A percentile compares a stretch with the other conserved stretches of the same genome.
phyloP scores from a whole-genome alignment of 2,888 invertebrate genomes.

The Mimas tiliae region DNA sequence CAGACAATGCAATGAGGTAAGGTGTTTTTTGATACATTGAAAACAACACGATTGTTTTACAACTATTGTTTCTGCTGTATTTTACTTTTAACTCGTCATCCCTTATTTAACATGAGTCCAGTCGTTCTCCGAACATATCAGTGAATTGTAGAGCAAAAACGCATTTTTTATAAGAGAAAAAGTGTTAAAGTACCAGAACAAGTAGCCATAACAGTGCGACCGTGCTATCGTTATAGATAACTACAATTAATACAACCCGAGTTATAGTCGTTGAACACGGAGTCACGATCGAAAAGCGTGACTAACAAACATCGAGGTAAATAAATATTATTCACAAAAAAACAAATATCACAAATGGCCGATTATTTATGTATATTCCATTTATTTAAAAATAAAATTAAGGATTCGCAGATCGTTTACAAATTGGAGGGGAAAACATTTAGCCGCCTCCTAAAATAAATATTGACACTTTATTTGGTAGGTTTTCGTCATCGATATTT shows the following conservation, averaged over 20 bases:
- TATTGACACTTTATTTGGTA: slow-evolving; percentile 39
- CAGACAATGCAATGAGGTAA: slow-evolving; percentile 56
- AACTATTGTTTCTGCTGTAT: slow-evolving; percentile 65
- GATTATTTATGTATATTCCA: slow-evolving; percentile 30
- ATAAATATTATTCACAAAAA: slow-evolving; percentile 34
- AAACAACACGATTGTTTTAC: slow-evolving; percentile 65
- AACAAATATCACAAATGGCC: slow-evolving; percentile 33
- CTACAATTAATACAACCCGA: slow-evolving; percentile 38
- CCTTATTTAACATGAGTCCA: slow-evolving; percentile 33
- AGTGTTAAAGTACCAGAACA: slow-evolving; percentile 46
- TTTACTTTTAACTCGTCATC: slow-evolving; percentile 36
- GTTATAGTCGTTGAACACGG: slow-evolving; percentile 41
- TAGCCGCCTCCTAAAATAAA: slow-evolving; percentile 34
- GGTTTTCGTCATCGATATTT: slow-evolving; percentile 39
- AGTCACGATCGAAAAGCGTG: slow-evolving; percentile 35
- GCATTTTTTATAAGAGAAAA: slow-evolving; percentile 58
- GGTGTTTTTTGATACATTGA: slow-evolving; percentile 78
- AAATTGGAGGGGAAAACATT: slow-evolving; percentile 43
- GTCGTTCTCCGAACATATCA: slow-evolving; percentile 59
- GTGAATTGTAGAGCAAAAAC: slow-evolving; percentile 45
- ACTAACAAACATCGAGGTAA: slow-evolving; percentile 41
- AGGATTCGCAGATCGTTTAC: slow-evolving; percentile 47
- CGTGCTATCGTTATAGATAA: slow-evolving; percentile 48
- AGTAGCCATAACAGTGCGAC: slow-evolving; percentile 34
- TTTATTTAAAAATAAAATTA: slow-evolving; percentile 34